Evolutionary conservation across 2,113 vertebrate genomes (phyloP).

Genomic region (Seriola quinqueradiata): DNA sequence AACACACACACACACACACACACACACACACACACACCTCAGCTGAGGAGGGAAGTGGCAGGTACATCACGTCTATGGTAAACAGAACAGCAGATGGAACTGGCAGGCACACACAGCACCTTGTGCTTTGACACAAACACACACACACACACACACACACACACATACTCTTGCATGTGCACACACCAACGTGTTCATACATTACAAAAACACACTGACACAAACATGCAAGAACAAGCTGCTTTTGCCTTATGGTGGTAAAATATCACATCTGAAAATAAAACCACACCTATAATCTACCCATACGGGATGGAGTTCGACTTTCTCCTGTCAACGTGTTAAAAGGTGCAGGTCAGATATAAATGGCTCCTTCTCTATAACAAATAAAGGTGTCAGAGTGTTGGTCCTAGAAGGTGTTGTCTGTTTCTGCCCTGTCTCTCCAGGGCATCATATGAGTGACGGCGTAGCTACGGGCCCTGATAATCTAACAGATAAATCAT

Average conservation of each 20-base stretch:
- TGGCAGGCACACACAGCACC: conserved; percentile 72
- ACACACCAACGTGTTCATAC: conserved; percentile 54
- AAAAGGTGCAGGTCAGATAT: conserved; percentile 46
- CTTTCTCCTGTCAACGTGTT: conserved; percentile 40
- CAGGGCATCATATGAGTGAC: conserved; percentile 59
- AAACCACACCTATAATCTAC: conserved; percentile 50
- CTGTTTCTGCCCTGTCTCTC: conserved; percentile 67
- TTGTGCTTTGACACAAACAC: conserved; percentile 67
- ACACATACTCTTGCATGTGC: conserved; percentile 50
- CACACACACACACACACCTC: conserved; percentile 45
- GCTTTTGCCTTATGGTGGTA: conserved; percentile 64
- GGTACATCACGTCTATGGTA: conserved; percentile 79
- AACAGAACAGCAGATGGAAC: conserved; percentile 77
- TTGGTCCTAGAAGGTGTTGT: conserved; percentile 35
- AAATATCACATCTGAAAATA: conserved; percentile 71
- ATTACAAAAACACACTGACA: conserved; percentile 55
- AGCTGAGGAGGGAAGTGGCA: conserved; percentile 74
- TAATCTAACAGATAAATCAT: conserved; percentile 77
- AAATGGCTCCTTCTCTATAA: conserved; percentile 11
- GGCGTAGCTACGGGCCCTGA: conserved; percentile 58
- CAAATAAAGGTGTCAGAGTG: conserved; percentile 36
- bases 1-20: conserved; percentile 58
- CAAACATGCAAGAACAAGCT: conserved; percentile 63
- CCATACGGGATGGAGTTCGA: conserved; percentile 26
- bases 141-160: conserved; percentile 22